Evolutionary conservation across 1,140 invertebrate genomes (phyloP).

Genomic region (Danaus melanippus): DNA sequence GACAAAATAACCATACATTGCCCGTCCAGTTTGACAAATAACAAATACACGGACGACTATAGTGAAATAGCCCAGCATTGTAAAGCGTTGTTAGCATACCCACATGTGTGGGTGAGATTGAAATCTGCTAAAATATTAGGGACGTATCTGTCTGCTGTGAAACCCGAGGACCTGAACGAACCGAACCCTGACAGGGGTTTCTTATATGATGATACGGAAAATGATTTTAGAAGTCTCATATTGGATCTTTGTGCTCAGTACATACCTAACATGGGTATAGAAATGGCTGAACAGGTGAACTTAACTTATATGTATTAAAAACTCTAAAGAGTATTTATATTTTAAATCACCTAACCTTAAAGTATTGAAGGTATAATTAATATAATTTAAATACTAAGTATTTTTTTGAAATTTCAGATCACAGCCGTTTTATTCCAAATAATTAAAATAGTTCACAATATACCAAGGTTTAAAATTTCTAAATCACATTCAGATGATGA

Average conservation of each 20-base stretch:
- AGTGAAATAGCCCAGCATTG: constrained; percentile 81
- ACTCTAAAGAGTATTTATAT: not conserved
- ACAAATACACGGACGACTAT: constrained; percentile 54
- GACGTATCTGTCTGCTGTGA: constrained; percentile 77
- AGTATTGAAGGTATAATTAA: not conserved
- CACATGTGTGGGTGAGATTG: constrained; percentile 80
- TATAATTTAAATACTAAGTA: not conserved
- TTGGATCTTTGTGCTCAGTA: constrained; percentile 84
- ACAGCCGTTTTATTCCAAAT: constrained; percentile 55
- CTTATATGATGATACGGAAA: constrained; percentile 74
- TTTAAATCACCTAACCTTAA: not conserved
- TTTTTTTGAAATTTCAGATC: constrained; percentile 54
- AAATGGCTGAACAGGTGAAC: constrained; percentile 77
- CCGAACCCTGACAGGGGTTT: constrained; percentile 71
- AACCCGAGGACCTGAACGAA: constrained; percentile 74
- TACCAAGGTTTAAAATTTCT: constrained; percentile 37
- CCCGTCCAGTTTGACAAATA: constrained; percentile 53
- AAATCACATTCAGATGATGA: constrained; percentile 34
- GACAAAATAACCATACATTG: constrained; percentile 70
- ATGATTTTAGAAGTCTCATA: constrained; percentile 76
- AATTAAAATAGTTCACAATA: constrained; percentile 45
- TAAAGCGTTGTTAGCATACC: constrained; percentile 76
- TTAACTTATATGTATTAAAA: not conserved
- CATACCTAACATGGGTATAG: constrained; percentile 73
- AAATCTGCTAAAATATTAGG: constrained; percentile 82